phyloP scores from a whole-genome alignment of 2,888 invertebrate genomes.

The Tachina lurida region DNA sequence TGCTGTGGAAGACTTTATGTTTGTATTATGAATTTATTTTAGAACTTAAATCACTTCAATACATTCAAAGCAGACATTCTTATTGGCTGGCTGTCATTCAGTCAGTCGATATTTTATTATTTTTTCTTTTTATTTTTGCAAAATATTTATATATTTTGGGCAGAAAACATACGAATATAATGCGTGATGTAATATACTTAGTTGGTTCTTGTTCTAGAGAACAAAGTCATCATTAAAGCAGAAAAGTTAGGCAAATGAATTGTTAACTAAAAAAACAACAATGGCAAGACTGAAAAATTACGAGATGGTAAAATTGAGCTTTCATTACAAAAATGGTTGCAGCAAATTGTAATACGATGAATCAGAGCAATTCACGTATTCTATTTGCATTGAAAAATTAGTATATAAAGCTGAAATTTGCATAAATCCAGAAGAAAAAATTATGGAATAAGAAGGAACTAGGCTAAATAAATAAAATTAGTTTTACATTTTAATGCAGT shows the following conservation, averaged over 20 bases:
- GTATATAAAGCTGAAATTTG: not conserved
- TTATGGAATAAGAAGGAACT: not conserved
- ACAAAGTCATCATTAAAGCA: conserved; percentile 30
- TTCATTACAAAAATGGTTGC: too few relatives aligned
- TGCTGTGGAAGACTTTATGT: conserved; percentile 4
- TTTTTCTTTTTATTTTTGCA: not conserved
- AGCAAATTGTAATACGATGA: too few relatives aligned
- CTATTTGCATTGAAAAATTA: too few relatives aligned
- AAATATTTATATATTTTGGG: conserved; percentile 2
- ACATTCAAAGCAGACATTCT: conserved; percentile 13
- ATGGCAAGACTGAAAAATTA: conserved; percentile 30
- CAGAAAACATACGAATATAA: conserved; percentile 14
- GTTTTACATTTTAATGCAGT: too few relatives aligned
- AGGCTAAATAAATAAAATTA: too few relatives aligned
- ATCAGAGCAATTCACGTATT: too few relatives aligned
- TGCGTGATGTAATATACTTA: conserved; percentile 41
- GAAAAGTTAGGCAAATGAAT: not conserved
- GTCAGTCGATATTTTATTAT: not conserved
- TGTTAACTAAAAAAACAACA: conserved; percentile 25
- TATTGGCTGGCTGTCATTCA: conserved; percentile 4
- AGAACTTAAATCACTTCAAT: conserved; percentile 13
- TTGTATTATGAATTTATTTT: conserved; percentile 18
- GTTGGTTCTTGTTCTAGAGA: conserved; percentile 16
- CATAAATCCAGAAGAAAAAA: not conserved
- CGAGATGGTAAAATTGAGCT: not conserved